Evolutionary conservation across 1,140 invertebrate species (phyloP).

Genomic region (Popillia japonica): DNA sequence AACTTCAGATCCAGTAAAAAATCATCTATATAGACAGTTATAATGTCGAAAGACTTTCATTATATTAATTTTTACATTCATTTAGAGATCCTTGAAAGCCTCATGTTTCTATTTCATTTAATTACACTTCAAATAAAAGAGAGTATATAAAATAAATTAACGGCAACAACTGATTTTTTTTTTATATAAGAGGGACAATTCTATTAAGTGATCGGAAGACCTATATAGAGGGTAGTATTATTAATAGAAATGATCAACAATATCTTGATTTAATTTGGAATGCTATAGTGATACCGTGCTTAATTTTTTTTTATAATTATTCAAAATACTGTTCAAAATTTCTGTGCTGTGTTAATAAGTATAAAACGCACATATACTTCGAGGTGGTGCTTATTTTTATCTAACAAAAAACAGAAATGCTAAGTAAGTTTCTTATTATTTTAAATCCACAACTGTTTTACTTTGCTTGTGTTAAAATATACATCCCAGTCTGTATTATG

Average conservation of each 20-base stretch:
- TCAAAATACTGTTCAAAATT: constrained; percentile 3
- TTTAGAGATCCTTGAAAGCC: constrained; percentile 61
- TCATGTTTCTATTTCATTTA: constrained; percentile 41
- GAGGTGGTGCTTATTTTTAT: background rate
- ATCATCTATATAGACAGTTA: constrained; percentile 56
- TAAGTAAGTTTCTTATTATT: background rate
- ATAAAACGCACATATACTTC: background rate
- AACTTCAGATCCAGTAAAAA: constrained; percentile 55
- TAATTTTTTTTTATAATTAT: background rate
- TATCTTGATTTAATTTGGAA: constrained; percentile 6
- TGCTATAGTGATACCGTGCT: background rate
- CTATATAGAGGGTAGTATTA: constrained; percentile 25
- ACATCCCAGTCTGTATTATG: background rate
- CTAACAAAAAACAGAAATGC: background rate
- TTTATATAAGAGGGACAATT: constrained; percentile 33
- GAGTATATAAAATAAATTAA: constrained; percentile 18
- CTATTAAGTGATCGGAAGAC: constrained; percentile 42
- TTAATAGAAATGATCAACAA: constrained; percentile 20
- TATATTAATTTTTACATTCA: constrained; percentile 45
- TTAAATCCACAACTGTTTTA: background rate
- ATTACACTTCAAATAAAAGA: constrained; percentile 15
- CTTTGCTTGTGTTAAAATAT: constrained; percentile 30
- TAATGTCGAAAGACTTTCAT: constrained; percentile 56
- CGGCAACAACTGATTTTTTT: constrained; percentile 29
- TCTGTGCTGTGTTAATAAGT: background rate